Percentiles rank a stretch among this genome's conserved stretches.
Conservation (phyloP, 2,113 vertebrate species). For the Aegotheles bennettii region DNA sequence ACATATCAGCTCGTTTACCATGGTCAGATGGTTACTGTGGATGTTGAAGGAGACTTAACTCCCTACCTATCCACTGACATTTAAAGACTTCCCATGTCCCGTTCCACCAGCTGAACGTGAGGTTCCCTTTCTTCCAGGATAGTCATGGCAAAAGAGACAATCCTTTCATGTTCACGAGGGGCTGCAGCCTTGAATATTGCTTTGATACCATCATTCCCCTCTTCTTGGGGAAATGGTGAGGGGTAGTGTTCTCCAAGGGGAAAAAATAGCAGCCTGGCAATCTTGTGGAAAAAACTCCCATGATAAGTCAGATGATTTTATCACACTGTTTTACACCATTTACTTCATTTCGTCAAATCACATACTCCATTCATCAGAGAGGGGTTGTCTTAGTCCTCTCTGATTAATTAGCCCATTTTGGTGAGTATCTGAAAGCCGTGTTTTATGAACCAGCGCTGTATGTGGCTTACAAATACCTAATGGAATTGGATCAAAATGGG, state of each 20-base stretch:
- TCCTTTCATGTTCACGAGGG: neutral
- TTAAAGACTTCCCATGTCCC: neutral
- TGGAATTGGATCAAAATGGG: conserved; percentile 15
- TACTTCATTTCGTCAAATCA: conserved; percentile 10
- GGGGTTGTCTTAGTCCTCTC: neutral
- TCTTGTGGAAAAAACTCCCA: neutral
- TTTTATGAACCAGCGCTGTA: conserved; percentile 5
- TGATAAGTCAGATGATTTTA: neutral
- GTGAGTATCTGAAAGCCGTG: neutral
- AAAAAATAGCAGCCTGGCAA: conserved; percentile 3
- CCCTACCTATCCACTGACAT: neutral
- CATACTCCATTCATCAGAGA: neutral
- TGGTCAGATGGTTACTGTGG: neutral
- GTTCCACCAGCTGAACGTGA: neutral
- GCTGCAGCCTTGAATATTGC: neutral
- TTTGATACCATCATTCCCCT: neutral
- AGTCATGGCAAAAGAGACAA: neutral
- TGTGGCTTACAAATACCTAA: neutral
- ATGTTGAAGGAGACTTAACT: neutral
- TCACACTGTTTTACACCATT: neutral
- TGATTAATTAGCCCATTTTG: conserved; percentile 43
- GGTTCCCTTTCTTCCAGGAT: neutral
- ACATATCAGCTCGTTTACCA: neutral
- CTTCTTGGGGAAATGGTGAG: neutral
- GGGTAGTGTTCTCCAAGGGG: neutral